A percentile compares a stretch with the other conserved stretches of the same genome.
phyloP scores from a whole-genome alignment of 2,888 invertebrate species.

The Biston stratarius region DNA sequence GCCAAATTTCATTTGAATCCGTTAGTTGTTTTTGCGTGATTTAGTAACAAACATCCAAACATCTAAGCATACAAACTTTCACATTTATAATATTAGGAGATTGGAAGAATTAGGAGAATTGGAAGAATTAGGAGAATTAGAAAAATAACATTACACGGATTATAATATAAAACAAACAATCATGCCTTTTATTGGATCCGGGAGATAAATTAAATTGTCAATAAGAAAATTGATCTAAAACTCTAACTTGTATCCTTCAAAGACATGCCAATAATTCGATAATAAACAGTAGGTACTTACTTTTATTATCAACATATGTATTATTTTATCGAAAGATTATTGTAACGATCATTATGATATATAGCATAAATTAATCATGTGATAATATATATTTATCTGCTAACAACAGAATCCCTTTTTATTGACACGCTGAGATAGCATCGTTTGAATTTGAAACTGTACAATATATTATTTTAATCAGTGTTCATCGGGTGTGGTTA shows the following conservation, averaged over 20 bases:
- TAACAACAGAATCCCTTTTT: constrained; percentile 29
- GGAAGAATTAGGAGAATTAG: too few species aligned
- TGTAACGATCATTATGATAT: constrained; percentile 13
- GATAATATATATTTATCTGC: constrained; percentile 30
- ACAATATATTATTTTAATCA: constrained; percentile 23
- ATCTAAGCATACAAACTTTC: too few species aligned
- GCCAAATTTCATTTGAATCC: too few species aligned
- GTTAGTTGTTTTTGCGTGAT: too few species aligned
- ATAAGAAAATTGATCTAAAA: too few species aligned
- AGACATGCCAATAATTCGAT: neutral
- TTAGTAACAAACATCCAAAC: too few species aligned
- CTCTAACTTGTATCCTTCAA: neutral
- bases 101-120: too few species aligned
- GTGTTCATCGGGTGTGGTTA: constrained; percentile 25
- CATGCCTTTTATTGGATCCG: too few species aligned
- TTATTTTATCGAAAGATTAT: constrained; percentile 6
- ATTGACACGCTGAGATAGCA: constrained; percentile 28
- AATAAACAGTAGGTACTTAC: neutral
- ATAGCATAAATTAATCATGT: constrained; percentile 12
- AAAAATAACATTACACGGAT: too few species aligned
- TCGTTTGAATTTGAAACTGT: constrained; percentile 1
- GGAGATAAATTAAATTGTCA: too few species aligned
- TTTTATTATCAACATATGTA: neutral
- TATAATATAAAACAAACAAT: too few species aligned
- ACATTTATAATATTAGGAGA: too few species aligned